Conservation (phyloP, 2,888 invertebrate genomes). For the Dorcus hopei region DNA sequence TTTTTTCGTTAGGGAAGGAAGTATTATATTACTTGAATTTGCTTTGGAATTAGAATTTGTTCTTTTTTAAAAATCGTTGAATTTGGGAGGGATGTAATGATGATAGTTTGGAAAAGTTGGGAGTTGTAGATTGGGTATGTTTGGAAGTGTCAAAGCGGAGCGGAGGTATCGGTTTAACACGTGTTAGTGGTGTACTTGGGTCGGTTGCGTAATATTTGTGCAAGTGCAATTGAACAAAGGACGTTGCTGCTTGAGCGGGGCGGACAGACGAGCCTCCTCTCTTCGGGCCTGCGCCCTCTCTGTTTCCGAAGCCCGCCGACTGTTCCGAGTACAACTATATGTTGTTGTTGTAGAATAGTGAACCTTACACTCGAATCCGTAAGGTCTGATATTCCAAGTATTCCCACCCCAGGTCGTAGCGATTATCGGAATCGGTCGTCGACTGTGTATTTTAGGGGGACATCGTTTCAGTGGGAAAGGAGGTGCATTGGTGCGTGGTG, state of each 20-base stretch:
- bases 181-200: slow-evolving; percentile 13
- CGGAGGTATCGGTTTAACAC: slow-evolving; percentile 8
- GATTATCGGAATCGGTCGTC: slow-evolving; percentile 26
- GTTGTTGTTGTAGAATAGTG: slow-evolving; percentile 53
- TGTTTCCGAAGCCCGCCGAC: slow-evolving; percentile 46
- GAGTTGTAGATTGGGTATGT: too few relatives aligned
- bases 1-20: too few relatives aligned
- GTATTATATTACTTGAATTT: too few relatives aligned
- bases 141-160: too few relatives aligned
- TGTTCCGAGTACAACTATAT: slow-evolving; percentile 51
- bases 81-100: too few relatives aligned
- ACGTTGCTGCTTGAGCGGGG: slow-evolving; percentile 29
- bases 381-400: slow-evolving; percentile 6
- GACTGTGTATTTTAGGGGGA: slow-evolving; percentile 47
- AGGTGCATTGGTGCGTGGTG: slow-evolving; percentile 43
- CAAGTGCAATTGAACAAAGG: slow-evolving; percentile 45
- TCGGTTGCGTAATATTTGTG: slow-evolving; percentile 43
- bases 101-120: too few relatives aligned
- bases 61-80: too few relatives aligned
- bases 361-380: slow-evolving; percentile 44
- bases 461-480: slow-evolving; percentile 46
- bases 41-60: too few relatives aligned
- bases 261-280: slow-evolving; percentile 19
- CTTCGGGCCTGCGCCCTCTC: slow-evolving; percentile 29
- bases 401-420: slow-evolving; percentile 17